Base-by-base conservation (phyloP, 2,797 vertebrate genomes). In the Myripristis jacobus region DNA sequence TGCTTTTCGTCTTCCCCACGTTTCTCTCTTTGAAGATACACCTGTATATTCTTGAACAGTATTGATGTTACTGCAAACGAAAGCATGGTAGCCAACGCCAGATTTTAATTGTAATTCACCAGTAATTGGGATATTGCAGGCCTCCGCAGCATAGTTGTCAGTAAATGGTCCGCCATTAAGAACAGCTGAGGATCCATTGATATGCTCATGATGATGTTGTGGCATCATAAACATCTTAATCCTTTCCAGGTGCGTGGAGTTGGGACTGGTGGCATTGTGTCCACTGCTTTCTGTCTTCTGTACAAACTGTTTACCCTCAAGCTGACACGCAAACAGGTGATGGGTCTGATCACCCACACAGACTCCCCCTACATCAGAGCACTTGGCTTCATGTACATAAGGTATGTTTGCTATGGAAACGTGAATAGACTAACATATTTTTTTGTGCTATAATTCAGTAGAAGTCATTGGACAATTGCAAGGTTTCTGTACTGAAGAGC, bases 381-480 rank as follows among this genome's bases (percentile, higher is more conserved):
- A 36, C 96, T 99, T 83, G 98, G 98, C 93, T 99, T 99, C 95
- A 99, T 99, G 98, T 99, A 99, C 92, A 99, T 99, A 95, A 94
- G 98, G 98, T 99, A 90, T 4, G 77, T 69, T n/a, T 66, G 29
- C 7, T 75, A 1, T 64, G 44, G 63, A 12, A 41, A 38, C 66
- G 36, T 10, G 10, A 2, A 16, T 22, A 38, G 3, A n/a, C 51
- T 44, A n/a, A 38, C 13, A 31, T 31, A n/a, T n/a, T n/a, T n/a
- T n/a, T n/a, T n/a, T n/a, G n/a, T n/a, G n/a, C n/a, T n/a, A n/a
- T n/a, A n/a, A n/a, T n/a, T n/a, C n/a, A n/a, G n/a, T n/a, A n/a
- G n/a, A n/a, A 3, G 27, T 31, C 3, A 44, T 16, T 44, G 43
- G 18, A 48, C 5, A 12, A 48, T 8, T 10, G 19, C 21, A 21